These are phyloP conservation scores for Lordiphosa stackelbergi DNA, from an alignment of 1,140 invertebrate species.

Conservation along the genomic window DNA sequence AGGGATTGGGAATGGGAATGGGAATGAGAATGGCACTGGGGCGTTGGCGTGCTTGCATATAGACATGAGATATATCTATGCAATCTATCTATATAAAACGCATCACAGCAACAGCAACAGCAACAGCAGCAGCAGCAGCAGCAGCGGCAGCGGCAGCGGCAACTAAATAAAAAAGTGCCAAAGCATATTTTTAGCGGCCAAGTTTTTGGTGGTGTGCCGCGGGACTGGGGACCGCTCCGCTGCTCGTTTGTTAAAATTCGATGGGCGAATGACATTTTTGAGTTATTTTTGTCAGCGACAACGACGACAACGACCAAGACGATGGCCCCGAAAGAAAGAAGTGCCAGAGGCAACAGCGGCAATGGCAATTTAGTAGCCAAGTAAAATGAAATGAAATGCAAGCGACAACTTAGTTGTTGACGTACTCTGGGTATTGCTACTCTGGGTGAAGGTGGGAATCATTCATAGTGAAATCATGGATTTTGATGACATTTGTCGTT, in stretches of 20 bases:
- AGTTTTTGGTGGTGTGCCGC: conserved; percentile 17
- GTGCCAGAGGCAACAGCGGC: conserved; percentile 1
- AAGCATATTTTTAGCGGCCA: conserved; percentile 35
- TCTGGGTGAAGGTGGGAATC: conserved; percentile 6
- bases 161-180: conserved; percentile 43
- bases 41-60: conserved; percentile 62
- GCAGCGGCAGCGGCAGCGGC: conserved; percentile 25
- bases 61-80: conserved; percentile 60
- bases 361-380: conserved; percentile 34
- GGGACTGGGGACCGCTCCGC: conserved; percentile 8
- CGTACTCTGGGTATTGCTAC: conserved; percentile 9
- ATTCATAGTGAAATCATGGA: background rate
- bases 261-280: conserved; percentile 75
- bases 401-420: conserved; percentile 68
- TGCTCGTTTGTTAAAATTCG: conserved; percentile 74
- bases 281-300: conserved; percentile 71
- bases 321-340: conserved; percentile 26
- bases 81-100: conserved; percentile 58
- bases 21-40: conserved; percentile 7
- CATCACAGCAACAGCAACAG: conserved; percentile 26
- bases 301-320: conserved; percentile 28
- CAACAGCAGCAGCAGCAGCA: conserved; percentile 17
- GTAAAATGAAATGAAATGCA: conserved; percentile 58
- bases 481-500: too few species aligned
- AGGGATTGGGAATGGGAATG: background rate